A percentile compares a stretch with the other conserved stretches of the same genome.
Conservation (phyloP, 2,113 vertebrate species). For the Bambusicola thoracicus region DNA sequence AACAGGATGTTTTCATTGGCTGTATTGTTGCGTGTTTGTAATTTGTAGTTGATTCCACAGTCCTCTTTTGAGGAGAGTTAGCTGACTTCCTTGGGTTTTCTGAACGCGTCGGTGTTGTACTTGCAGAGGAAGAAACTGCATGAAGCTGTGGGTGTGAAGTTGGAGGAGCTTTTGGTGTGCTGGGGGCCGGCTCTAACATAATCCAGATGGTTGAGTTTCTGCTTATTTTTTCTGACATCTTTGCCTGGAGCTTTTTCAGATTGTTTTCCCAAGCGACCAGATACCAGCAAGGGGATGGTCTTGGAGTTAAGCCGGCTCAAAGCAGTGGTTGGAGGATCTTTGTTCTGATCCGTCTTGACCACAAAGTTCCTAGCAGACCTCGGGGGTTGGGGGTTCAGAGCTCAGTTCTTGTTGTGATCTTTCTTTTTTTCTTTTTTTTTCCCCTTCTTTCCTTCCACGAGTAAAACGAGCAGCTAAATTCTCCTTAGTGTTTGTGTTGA, state of each 20-base stretch:
- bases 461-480: not conserved
- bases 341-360: not conserved
- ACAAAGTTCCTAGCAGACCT: not conserved
- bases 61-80: accelerated
- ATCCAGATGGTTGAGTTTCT: not conserved
- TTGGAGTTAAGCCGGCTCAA: not conserved
- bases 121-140: accelerated
- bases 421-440: not conserved
- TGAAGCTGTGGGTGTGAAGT: not conserved
- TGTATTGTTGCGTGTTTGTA: not conserved
- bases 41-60: not conserved
- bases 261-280: not conserved
- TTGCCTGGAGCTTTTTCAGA: not conserved
- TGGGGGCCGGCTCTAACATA: not conserved
- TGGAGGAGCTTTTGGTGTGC: not conserved
- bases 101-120: not conserved
- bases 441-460: not conserved
- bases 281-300: not conserved
- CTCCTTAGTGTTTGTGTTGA: not conserved
- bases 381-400: not conserved
- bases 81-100: not conserved
- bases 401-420: not conserved
- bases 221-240: not conserved
- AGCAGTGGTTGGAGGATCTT: not conserved
- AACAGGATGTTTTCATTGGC: not conserved